Conservation (phyloP, 30 jellyfish, hydroid and myxozoan species). For the Haliclystus octoradiatus region DNA sequence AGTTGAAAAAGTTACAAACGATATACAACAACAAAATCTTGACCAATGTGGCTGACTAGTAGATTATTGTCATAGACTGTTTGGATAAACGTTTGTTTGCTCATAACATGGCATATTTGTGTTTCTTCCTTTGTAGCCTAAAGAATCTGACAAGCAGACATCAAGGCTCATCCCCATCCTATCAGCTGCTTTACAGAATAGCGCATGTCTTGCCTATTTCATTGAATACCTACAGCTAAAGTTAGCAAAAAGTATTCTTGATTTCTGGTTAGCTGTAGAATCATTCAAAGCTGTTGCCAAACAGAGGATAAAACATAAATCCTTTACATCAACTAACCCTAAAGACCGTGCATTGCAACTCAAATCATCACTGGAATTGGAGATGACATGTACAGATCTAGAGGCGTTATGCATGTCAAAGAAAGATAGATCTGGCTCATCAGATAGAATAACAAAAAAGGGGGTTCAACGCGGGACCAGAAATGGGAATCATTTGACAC, state of each 20-base stretch:
- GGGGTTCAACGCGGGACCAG: no score
- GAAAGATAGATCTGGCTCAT: no score
- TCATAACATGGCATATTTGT: no score
- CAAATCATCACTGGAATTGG: neutral
- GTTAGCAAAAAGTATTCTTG: conserved; percentile 47
- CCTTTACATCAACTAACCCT: neutral
- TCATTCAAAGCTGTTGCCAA: conserved; percentile 58
- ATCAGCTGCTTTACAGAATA: conserved; percentile 37
- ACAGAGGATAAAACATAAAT: conserved; percentile 8
- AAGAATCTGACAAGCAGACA: conserved; percentile 26
- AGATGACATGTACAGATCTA: neutral
- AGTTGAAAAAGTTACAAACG: no score
- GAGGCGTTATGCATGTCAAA: neutral
- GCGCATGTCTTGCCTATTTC: conserved; percentile 74
- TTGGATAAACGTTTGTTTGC: no score
- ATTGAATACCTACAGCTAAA: conserved; percentile 55
- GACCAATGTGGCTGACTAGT: no score
- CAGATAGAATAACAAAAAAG: no score
- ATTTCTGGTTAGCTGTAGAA: conserved; percentile 88
- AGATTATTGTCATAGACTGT: no score
- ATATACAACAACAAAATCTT: no score
- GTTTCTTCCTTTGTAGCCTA: conserved; percentile 72
- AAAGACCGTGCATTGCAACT: neutral
- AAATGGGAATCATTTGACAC: neutral
- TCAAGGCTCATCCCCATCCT: conserved; percentile 65